These are phyloP conservation scores for Bubo blakistoni DNA, from an alignment of 2,113 vertebrate species.

Conservation along the genomic window DNA sequence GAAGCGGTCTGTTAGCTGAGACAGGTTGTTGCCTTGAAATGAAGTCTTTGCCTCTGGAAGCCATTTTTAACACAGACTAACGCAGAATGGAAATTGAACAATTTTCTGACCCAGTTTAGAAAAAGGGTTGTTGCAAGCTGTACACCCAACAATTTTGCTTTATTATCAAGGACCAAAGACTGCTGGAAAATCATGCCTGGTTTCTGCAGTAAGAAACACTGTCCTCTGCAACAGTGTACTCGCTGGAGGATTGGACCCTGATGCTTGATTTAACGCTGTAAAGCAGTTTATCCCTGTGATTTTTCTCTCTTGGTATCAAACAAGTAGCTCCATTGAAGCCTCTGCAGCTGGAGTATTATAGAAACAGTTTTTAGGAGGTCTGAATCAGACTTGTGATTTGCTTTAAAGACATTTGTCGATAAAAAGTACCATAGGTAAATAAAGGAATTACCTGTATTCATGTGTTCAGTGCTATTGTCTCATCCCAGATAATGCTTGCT, in stretches of 20 bases:
- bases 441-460: background rate
- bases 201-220: background rate
- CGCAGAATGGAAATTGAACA: background rate
- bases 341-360: background rate
- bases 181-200: background rate
- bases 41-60: background rate
- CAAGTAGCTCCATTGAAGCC: background rate
- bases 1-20: background rate
- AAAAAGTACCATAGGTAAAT: accelerated
- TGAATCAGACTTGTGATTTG: background rate
- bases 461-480: background rate
- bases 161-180: background rate
- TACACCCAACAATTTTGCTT: background rate
- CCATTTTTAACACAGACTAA: background rate
- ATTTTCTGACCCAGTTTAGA: background rate
- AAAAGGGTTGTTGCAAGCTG: background rate
- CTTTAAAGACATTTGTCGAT: background rate
- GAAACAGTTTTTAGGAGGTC: background rate
- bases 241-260: background rate
- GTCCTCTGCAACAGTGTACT: background rate
- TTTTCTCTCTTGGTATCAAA: background rate
- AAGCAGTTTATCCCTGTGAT: background rate
- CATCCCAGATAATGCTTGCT: background rate
- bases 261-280: accelerated
- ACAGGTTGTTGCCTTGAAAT: background rate